These are phyloP conservation scores for Anthophora plumipes DNA, from an alignment of 2,888 invertebrate genomes.

Conservation along the genomic window DNA sequence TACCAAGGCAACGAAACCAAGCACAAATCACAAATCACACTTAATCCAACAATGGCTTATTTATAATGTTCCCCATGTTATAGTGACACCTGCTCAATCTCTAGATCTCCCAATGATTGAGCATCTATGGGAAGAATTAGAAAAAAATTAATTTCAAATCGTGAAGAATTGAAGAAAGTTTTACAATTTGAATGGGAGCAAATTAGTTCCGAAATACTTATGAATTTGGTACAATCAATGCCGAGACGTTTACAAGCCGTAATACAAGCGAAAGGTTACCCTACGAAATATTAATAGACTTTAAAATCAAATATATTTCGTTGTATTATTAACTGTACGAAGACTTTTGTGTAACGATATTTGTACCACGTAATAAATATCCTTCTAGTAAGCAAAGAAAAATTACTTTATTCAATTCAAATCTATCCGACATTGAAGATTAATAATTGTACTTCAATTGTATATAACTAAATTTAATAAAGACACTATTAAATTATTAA, in stretches of 20 bases:
- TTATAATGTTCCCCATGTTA: no score
- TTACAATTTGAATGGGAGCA: background rate
- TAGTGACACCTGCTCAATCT: no score
- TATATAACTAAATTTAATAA: no score
- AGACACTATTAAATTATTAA: no score
- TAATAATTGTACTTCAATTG: no score
- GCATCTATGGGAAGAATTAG: constrained; percentile 6
- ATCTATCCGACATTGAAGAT: no score
- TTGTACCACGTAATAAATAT: constrained; percentile 9
- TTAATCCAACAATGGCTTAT: no score
- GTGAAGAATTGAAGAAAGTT: background rate
- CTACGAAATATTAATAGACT: constrained; percentile 3
- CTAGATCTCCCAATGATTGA: background rate
- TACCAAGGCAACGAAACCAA: no score
- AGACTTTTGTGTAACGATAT: no score
- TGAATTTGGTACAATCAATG: constrained; percentile 9
- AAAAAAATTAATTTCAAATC: constrained; percentile 2
- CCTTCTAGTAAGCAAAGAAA: no score
- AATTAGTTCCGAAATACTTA: background rate
- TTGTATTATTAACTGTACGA: constrained; percentile 2
- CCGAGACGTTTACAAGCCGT: background rate
- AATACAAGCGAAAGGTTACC: background rate
- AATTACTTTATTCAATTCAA: no score
- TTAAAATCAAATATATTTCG: background rate
- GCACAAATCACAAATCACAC: no score